Conservation (phyloP, 2,113 vertebrate species). For the Acanthochromis polyacanthus region DNA sequence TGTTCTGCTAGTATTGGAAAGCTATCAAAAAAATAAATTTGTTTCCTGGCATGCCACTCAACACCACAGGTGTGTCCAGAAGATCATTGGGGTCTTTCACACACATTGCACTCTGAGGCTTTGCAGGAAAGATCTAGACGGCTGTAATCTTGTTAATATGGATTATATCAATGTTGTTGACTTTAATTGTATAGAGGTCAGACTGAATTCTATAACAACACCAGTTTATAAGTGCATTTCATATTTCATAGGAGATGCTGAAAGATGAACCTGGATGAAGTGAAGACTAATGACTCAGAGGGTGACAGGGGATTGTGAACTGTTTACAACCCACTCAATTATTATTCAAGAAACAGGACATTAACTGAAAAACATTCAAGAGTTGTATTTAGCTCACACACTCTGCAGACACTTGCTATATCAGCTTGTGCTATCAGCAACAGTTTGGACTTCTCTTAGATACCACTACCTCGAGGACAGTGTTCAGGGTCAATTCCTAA, state of each 20-base stretch:
- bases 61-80: no score
- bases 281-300: background rate
- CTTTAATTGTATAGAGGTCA: background rate
- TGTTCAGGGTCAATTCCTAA: conserved; percentile 57
- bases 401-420: background rate
- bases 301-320: no score
- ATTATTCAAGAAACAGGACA: no score
- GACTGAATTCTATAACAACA: background rate
- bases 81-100: no score
- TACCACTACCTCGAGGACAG: background rate
- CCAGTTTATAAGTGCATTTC: no score
- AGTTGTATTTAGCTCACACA: no score
- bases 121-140: no score
- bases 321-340: background rate
- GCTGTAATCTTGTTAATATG: background rate
- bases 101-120: no score
- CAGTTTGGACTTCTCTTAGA: background rate
- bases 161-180: background rate
- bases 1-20: no score
- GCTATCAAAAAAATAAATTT: no score
- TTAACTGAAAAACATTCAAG: no score
- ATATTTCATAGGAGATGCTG: background rate
- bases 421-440: background rate
- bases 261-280: background rate
- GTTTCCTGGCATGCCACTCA: no score